Evolutionary conservation across 37 sponge, comb jelly and placozoan genomes (phyloP), one percentile per base, ranked within the genome.

Genomic region (Cliona cf. orientalis): DNA sequence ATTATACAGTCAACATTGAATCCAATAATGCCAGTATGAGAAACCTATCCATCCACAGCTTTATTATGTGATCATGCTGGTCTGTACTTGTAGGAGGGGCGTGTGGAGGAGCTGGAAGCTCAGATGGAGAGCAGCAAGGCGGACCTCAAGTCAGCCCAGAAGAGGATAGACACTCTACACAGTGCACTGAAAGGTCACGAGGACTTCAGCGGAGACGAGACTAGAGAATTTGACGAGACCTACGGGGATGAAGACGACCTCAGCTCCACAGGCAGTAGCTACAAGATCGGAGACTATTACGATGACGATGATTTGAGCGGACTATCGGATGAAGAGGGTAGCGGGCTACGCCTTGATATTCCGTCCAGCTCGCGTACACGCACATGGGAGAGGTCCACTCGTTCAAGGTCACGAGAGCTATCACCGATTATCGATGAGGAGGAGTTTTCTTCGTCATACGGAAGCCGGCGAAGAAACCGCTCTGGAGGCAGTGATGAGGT

Each of bases 111-210:
- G 38, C 61, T 84, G 44, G 79, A 90, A 29, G 88, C 84, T 1
- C 74, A 80, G 39, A 82, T 87, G 17, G 36, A 82, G 39, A 62
- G 71, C 33, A 41, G 66, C 17, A 60, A 83, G 35, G 61, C 85
- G 2, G 93, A 95, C 46, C 82, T 95, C 33, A 86, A 82, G 65
- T 79, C 84, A 3, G 83, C 94, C 42, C 86, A 94, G 64, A 76
- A 86, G 66, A 81, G 94, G 53, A 88, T 92, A 34, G 81, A 89
- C 0, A 56, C 71, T 5, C 90, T 92, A 11, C 94, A 94, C 33
- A 42, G 80, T 25, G 91, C 94, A 1, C 76, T 94, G 39, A 80
- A 83, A 46, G 82, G 72, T 14, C 85, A 84, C 14, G 91, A 88
- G 43, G 83, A 81, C 53, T 71, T 41, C 37, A 55, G 60, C 28